Base-by-base conservation (phyloP, 2,113 vertebrate species). In the Eleginops maclovinus region DNA sequence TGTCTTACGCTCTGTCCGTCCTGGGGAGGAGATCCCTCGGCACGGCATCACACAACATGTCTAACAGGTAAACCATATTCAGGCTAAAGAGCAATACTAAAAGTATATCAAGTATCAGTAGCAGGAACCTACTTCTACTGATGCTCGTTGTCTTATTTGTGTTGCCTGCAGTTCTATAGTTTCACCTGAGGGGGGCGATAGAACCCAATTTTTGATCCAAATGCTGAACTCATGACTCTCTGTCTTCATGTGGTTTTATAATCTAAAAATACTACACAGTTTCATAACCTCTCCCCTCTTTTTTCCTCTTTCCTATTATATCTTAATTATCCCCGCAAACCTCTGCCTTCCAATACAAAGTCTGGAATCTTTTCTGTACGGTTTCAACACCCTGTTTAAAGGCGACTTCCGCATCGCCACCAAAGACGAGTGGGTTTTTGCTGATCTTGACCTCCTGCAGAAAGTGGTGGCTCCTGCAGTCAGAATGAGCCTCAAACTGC, bases 361-460 rank as follows among this genome's bases (percentile, higher is more conserved):
- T 88, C 90, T 99, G 93, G 98, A 99, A 75, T 98, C 97, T 0
- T 99, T 99, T 77, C 95, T 99, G 10, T 96, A 97, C 0, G 98
- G 97, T 16, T 97, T 99, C 51, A 97, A 99, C 2, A 94, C 97
- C 0, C 93, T 99, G 78, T 99, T 99, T 86, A 99, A 99, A 93
- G 98, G 98, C 22, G 98, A 99, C 90, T 99, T 99, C 85, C 94
- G 97, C 82, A 95, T 99, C 54, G 94, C 97, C 7, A 92, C 95
- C 0, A 97, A 95, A 72, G 98, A 99, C 1, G 98, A 99, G 91
- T 99, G 98, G 98, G 97, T 99, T 12, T 99, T 99, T 65, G 94
- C 95, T 3, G 98, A 99, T 79, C 96, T 99, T 93, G 98, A 99
- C 85, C 94, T 99, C 0, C 86, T 99, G 70, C 98, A 99, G 76